These are phyloP conservation scores for Ridgeia piscesae DNA, from an alignment of 1,140 invertebrate genomes.

Conservation along the genomic window DNA sequence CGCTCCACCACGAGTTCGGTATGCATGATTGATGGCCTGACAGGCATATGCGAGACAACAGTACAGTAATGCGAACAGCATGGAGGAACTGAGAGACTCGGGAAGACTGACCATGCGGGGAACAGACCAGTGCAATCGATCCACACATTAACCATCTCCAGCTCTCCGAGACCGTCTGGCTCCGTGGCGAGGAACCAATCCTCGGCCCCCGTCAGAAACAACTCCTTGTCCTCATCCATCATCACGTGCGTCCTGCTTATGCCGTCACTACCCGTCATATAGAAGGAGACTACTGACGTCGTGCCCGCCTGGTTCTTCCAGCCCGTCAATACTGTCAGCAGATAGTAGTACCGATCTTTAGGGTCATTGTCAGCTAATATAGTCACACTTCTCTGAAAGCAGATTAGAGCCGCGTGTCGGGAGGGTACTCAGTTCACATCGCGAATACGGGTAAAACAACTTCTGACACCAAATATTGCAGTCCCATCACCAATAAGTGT, in stretches of 20 bases:
- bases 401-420: neutral
- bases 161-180: neutral
- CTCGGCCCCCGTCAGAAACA: constrained; percentile 14
- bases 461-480: neutral
- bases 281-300: neutral
- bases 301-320: constrained; percentile 8
- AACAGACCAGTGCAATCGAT: neutral
- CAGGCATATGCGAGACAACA: no score
- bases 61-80: no score
- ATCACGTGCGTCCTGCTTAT: neutral
- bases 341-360: constrained; percentile 9
- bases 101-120: neutral
- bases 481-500: neutral
- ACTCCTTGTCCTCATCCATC: neutral
- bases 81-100: neutral
- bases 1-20: no score
- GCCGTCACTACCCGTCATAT: neutral
- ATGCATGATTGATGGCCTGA: no score
- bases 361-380: neutral
- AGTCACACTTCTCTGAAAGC: constrained; percentile 3
- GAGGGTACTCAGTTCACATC: neutral
- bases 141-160: neutral
- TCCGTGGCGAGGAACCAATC: neutral
- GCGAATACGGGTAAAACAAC: neutral
- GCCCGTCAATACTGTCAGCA: constrained; percentile 15